A percentile compares a stretch with the other conserved stretches of the same genome.
These are phyloP conservation scores for Choloepus didactylus DNA, from an alignment of 2,797 vertebrate species.

Conservation along the genomic window DNA sequence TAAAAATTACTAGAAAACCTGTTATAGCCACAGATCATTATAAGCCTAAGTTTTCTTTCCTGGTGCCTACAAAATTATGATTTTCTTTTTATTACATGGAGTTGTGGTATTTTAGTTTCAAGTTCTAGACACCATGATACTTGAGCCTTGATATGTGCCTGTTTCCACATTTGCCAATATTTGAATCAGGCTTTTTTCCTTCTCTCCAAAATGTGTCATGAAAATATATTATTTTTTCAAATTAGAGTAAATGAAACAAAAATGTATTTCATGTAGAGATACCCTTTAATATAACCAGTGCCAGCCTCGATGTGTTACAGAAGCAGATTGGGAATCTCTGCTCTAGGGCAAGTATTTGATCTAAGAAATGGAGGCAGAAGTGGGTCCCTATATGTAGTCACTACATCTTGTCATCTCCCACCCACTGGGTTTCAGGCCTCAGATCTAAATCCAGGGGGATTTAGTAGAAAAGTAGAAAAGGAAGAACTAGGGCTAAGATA, in stretches of 20 bases:
- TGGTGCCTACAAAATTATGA: neutral
- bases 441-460: neutral
- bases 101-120: neutral
- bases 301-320: neutral
- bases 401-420: neutral
- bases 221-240: neutral
- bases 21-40: neutral
- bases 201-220: constrained; percentile 19
- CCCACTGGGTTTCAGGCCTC: neutral
- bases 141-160: neutral
- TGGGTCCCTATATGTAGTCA: neutral
- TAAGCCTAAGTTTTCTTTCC: neutral
- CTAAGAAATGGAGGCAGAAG: neutral
- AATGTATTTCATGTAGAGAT: neutral
- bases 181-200: neutral
- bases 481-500: neutral
- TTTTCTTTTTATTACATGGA: constrained; percentile 18
- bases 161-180: neutral
- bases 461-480: neutral
- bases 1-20: constrained; percentile 47
- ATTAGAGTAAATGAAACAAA: constrained; percentile 34
- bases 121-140: neutral
- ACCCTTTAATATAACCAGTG: neutral
- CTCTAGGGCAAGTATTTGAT: neutral
- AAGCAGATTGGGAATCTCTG: neutral